Base-by-base conservation (phyloP, 2,888 invertebrate species). In the Lacanobia oleracea region DNA sequence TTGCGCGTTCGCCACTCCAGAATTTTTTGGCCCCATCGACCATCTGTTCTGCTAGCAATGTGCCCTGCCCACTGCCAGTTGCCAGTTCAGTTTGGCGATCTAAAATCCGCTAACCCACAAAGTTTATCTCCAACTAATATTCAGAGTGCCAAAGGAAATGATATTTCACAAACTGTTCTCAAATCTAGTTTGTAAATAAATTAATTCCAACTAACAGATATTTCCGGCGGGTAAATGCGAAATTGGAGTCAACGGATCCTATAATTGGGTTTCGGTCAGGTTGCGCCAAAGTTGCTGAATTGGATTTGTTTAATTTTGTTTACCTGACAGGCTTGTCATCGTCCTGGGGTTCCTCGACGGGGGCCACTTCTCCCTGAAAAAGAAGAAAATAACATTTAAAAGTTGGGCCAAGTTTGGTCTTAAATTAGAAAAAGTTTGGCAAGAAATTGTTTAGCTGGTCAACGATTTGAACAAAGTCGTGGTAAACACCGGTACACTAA, bases 281-380 rank as follows among this genome's bases (percentile, higher is more conserved):
- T 75, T 80, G 45, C 40, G 33, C 27, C 16, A 1, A 50, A 57
- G 12, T 48, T 10, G 23, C 21, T 37, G 23, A 80, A 67, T 64
- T 40, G 9, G 9, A 56, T 48, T 62, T 23, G 33, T 51, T 66
- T 14, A 16, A 81, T 50, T 66, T 75, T 79, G 53, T 57, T 81
- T 90, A 93, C 94, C 93, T 92, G 74, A 87, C 73, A 62, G 83
- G 78, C 73, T 93, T 93, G 43, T 94, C 94, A 21, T 95, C 95
- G 6, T 95, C 95, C 72, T 93, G 94, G 0, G 88, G 87, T 75
- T 95, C 95, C 79, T 94, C 93, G 1, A 95, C 95, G 2, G 95
- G 95, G 7, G 95, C 93, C 1, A 92, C 93, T 88, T 91, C 93
- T 81, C 95, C 94, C 95, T 95, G 92, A 51, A 93, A 94, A 79